These are phyloP conservation scores for Galeopsomyia nigrocyanea DNA, from an alignment of 2,888 invertebrate species.

Conservation along the genomic window DNA sequence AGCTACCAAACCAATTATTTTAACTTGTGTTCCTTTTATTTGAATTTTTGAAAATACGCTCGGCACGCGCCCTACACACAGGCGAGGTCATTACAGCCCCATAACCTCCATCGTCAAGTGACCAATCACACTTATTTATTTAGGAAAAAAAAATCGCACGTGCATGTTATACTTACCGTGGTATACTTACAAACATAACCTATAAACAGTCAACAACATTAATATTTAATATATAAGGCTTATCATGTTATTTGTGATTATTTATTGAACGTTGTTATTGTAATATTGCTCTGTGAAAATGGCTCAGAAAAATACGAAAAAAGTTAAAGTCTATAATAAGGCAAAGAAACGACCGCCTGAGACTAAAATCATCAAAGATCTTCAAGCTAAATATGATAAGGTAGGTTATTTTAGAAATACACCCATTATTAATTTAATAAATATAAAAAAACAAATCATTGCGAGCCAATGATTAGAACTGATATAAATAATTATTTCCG, in stretches of 20 bases:
- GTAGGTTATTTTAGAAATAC: slow-evolving; percentile 51
- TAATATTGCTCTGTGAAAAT: background rate
- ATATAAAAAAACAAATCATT: background rate
- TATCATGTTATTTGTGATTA: too few species aligned
- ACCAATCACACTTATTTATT: too few species aligned
- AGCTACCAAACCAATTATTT: too few species aligned
- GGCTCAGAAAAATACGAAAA: slow-evolving; percentile 50
- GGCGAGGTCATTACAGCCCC: too few species aligned
- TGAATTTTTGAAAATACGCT: too few species aligned
- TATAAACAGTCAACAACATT: background rate
- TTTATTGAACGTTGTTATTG: too few species aligned
- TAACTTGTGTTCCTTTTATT: too few species aligned
- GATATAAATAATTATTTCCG: background rate
- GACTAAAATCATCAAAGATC: slow-evolving; percentile 56
- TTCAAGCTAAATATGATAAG: slow-evolving; percentile 57
- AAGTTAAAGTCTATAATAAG: slow-evolving; percentile 57
- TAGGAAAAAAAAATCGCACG: too few species aligned
- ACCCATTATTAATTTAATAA: slow-evolving; percentile 11
- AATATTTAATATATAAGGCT: background rate
- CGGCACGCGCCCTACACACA: too few species aligned
- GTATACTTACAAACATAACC: slow-evolving; percentile 30
- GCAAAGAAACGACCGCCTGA: slow-evolving; percentile 56
- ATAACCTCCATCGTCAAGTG: too few species aligned
- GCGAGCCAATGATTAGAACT: background rate
- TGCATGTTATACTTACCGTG: too few species aligned